Evolutionary conservation across 1,140 invertebrate species (phyloP), one percentile per base, ranked within the genome.

Genomic region (Harlomillsia oculata): DNA sequence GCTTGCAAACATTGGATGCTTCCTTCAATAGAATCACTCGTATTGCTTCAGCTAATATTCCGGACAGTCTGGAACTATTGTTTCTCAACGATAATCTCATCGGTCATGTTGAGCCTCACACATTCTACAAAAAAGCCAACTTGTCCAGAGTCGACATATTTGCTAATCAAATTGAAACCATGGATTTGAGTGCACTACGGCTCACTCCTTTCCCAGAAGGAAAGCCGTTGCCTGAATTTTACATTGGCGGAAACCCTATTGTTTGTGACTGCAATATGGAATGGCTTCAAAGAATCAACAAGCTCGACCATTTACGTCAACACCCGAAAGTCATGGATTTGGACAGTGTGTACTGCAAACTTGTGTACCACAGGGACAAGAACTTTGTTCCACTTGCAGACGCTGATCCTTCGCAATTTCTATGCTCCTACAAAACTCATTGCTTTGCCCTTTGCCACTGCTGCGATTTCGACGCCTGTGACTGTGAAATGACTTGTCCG

Each of bases 361-460:
- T 95, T 67, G 74, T 91, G 13, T 89, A 93, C 73, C 86, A 82
- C 66, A 76, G 89, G 46, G 85, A 87, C 66, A 78, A 80, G 37
- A 82, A 82, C 57, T 88, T 83, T 69, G 79, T 91, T 44, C 85
- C 89, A 6, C 72, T 93, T 25, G 78, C 91, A 4, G 84, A 90
- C 65, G 83, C 88, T 5, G 81, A 86, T 69, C 78, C 85, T 2
- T 87, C 86, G 51, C 87, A 93, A 72, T 94, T 94, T 73, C 76
- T 94, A 43, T 95, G 90, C 75, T 82, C 82, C 41, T 94, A 95
- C 73, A 86, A 89, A 71, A 86, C 86, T 8, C 90, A 93, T 68
- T 95, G 90, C 74, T 93, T 92, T 70, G 83, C 87, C 3, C 76
- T 92, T 36, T 93, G 90, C 67, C 88, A 93, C 69, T 94, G 90